These are phyloP conservation scores for Xerus rutilus DNA, from an alignment of 2,797 vertebrate genomes.

Conservation along the genomic window DNA sequence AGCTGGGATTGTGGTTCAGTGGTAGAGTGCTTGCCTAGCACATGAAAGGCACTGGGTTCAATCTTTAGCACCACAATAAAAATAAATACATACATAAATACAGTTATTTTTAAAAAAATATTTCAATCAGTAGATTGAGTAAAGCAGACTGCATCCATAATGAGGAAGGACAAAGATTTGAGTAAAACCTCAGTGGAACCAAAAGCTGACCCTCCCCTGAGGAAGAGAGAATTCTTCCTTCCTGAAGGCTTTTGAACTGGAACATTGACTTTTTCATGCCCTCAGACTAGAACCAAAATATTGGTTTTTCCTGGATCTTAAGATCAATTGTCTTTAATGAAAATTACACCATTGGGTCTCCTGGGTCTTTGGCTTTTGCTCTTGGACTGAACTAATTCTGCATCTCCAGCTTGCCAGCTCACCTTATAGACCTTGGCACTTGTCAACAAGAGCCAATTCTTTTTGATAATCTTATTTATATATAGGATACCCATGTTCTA, in stretches of 20 bases:
- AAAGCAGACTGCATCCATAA: neutral
- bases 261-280: neutral
- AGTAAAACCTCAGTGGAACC: neutral
- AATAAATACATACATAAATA: no score
- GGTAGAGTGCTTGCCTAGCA: no score
- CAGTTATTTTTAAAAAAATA: neutral
- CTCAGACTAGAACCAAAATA: neutral
- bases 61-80: no score
- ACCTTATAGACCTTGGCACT: neutral
- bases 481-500: neutral
- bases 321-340: neutral
- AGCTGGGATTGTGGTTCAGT: no score
- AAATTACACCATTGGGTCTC: neutral
- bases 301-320: neutral
- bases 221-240: neutral
- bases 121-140: neutral
- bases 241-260: neutral
- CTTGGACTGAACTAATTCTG: neutral
- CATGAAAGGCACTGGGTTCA: no score
- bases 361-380: neutral
- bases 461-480: neutral
- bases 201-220: neutral
- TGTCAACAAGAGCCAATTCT: neutral
- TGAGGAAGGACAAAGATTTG: neutral
- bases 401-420: neutral